phyloP scores from a whole-genome alignment of 2,888 invertebrate species.

The Celastrina argiolus region DNA sequence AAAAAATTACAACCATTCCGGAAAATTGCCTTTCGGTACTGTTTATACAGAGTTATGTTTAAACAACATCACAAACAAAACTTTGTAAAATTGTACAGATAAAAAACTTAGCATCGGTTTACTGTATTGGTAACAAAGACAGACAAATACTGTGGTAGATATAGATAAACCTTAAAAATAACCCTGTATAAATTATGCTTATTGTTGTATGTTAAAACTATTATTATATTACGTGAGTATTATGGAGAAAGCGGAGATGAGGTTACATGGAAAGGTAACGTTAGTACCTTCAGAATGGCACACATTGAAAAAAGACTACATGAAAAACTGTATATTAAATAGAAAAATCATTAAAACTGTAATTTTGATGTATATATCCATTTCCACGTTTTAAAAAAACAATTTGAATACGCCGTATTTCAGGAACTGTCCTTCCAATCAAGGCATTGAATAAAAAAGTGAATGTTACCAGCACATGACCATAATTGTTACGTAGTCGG shows the following conservation, averaged over 20 bases:
- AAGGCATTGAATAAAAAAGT: conserved; percentile 13
- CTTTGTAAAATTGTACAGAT: conserved; percentile 15
- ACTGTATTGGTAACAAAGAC: conserved; percentile 24
- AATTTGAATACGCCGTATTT: conserved; percentile 17
- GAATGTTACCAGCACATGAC: neutral
- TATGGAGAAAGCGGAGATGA: conserved; percentile 69
- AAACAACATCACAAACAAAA: neutral
- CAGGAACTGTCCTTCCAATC: conserved; percentile 8
- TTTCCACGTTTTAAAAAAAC: conserved; percentile 34
- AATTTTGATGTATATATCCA: conserved; percentile 67
- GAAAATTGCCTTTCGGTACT: conserved; percentile 28
- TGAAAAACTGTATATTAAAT: conserved; percentile 59
- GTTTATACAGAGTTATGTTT: conserved; percentile 73
- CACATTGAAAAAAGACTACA: conserved; percentile 60
- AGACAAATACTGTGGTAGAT: conserved; percentile 22
- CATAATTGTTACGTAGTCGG: neutral
- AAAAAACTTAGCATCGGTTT: conserved; percentile 14
- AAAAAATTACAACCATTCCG: conserved; percentile 24
- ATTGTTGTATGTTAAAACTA: conserved; percentile 65
- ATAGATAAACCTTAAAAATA: conserved; percentile 60
- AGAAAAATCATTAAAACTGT: conserved; percentile 62
- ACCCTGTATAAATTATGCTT: conserved; percentile 78
- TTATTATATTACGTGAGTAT: conserved; percentile 69
- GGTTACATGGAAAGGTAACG: conserved; percentile 66
- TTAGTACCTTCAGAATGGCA: conserved; percentile 70